These are phyloP conservation scores for Phenacoccus solenopsis DNA, from an alignment of 1,140 invertebrate genomes.

Conservation along the genomic window DNA sequence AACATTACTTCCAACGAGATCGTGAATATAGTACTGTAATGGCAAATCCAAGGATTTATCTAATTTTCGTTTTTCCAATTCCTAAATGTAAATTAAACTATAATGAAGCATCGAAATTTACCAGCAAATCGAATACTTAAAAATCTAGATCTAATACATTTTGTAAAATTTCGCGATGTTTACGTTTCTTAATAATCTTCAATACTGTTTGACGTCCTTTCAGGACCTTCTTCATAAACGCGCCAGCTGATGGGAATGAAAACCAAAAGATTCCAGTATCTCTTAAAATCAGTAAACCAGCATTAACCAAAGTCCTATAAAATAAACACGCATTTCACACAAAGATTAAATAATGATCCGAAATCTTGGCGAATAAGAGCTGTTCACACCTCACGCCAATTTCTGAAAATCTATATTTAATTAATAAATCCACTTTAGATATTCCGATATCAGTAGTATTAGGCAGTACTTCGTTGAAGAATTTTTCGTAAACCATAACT, in stretches of 20 bases:
- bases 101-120: not conserved
- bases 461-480: not conserved
- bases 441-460: constrained; percentile 1
- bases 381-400: not conserved
- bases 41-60: not conserved
- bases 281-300: constrained; percentile 20
- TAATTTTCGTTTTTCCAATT: not conserved
- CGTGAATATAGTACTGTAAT: not conserved
- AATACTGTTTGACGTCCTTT: constrained; percentile 18
- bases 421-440: not conserved
- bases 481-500: not conserved
- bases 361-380: too few species aligned
- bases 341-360: not conserved
- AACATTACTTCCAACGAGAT: not conserved
- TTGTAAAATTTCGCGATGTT: constrained; percentile 22
- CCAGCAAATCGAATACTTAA: not conserved
- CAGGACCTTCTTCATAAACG: constrained; percentile 16
- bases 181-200: constrained; percentile 19
- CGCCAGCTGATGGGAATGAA: constrained; percentile 21
- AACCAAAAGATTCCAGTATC: constrained; percentile 20
- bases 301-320: constrained; percentile 18
- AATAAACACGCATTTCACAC: not conserved
- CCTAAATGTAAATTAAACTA: not conserved
- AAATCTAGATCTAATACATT: constrained; percentile 7
- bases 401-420: constrained; percentile 10